Base-by-base conservation (phyloP, 2,888 invertebrate species). In the Eupithecia vulgata region DNA sequence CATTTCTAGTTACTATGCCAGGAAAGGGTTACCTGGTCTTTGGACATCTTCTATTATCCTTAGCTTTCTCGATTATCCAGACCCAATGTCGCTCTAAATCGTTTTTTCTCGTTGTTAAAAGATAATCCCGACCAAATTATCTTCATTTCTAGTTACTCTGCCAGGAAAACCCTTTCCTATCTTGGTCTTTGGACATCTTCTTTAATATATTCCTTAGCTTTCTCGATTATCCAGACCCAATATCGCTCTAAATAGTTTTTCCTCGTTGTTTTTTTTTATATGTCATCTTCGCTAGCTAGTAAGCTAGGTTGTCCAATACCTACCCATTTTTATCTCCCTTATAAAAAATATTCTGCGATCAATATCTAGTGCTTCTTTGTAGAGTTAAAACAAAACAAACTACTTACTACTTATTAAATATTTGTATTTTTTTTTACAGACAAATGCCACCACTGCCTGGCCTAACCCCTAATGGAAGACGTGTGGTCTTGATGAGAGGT, bases 361-460 rank as follows among this genome's bases (percentile, higher is more conserved):
- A 5, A 8, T 21, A 52, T 10, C 0, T 21, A 48, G 45, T n/a
- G 7, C n/a, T 6, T 52, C 21, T 21, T 52, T 45, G n/a, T 10
- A 52, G 52, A 12, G 52, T 10, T 52, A 21, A 52, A 52, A 12
- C 12, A 8, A 52, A 52, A 4, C 3, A 52, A 52, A 52, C n/a
- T 40, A 13, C 30, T 30, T 30, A 3, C 30, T 30, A 3, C 30
- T 30, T 30, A 3, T 30, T 3, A 30, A 30, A 30, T 30, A 30
- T 30, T 30, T 1, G 1, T 30, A 4, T 30, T 30, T 30, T 42
- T 74, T 76, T 77, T 68, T 5, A 48, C 89, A 97, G 97, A 71
- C 96, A 97, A 88, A 95, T 97, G 84, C 97, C 98, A 12, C 97
- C 97, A 4, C 90, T 98, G 68, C 97, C 98, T 0, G 97, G 97